A percentile compares a stretch with the other conserved stretches of the same genome.
Evolutionary conservation across 2,797 vertebrate species (phyloP).

Genomic region (Margarornis squamiger): DNA sequence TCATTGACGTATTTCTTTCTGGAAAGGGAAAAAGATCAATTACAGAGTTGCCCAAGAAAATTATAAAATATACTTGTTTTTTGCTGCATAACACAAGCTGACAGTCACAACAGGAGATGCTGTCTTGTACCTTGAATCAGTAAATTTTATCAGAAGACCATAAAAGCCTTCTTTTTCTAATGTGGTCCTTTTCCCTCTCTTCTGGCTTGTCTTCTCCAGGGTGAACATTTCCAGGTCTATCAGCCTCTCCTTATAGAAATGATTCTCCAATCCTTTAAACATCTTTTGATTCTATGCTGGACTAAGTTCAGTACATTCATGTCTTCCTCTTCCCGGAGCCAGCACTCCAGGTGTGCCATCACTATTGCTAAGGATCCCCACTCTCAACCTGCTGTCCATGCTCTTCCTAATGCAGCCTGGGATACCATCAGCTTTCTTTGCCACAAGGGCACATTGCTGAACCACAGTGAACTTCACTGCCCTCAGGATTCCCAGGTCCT

Average conservation of each 20-base stretch:
- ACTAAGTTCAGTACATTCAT: background rate
- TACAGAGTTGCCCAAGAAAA: background rate
- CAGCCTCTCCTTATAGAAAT: background rate
- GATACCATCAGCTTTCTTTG: background rate
- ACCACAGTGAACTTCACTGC: background rate
- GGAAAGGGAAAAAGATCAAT: slow-evolving; percentile 58
- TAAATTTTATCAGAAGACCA: background rate
- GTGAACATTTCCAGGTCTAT: background rate
- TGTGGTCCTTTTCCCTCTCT: background rate
- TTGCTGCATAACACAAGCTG: background rate
- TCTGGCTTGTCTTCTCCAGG: background rate
- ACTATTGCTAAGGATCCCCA: background rate
- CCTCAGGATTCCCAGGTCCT: background rate
- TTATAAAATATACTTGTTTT: background rate
- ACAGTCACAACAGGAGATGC: background rate
- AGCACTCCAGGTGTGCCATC: background rate
- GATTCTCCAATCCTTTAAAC: background rate
- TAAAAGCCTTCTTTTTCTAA: background rate
- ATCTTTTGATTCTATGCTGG: background rate
- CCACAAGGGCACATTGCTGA: background rate
- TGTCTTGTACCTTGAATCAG: background rate
- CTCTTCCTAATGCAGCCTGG: background rate
- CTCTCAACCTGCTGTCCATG: background rate
- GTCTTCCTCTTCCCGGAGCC: background rate
- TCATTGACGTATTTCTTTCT: slow-evolving; percentile 35